Conservation (phyloP, 2,888 invertebrate species). For the Dione vanillae region DNA sequence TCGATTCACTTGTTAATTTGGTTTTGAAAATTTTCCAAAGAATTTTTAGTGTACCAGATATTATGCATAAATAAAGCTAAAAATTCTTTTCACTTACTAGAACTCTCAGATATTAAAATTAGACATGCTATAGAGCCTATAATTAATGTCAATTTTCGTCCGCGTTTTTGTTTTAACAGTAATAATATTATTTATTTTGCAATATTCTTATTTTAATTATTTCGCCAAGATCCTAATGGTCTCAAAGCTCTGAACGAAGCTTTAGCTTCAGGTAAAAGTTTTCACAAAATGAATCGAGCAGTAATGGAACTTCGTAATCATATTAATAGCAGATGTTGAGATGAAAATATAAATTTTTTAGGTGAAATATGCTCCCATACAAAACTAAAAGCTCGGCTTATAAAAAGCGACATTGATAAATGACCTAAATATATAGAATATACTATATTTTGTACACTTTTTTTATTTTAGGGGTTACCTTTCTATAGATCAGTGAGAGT, state of each 20-base stretch:
- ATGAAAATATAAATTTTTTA: conserved; percentile 12
- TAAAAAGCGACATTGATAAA: conserved; percentile 2
- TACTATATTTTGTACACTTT: not conserved
- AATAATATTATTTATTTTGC: not conserved
- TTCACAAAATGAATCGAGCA: conserved; percentile 6
- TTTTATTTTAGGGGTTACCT: not conserved
- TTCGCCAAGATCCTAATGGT: conserved; percentile 12
- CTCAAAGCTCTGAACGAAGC: conserved; percentile 7
- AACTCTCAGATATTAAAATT: too few relatives aligned
- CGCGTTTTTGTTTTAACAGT: too few relatives aligned
- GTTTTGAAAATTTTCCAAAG: too few relatives aligned
- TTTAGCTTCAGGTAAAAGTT: conserved; percentile 9
- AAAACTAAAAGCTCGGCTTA: conserved; percentile 16
- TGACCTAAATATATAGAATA: not conserved
- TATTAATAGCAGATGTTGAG: conserved; percentile 15
- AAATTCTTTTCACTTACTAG: too few relatives aligned
- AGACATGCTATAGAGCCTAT: too few relatives aligned
- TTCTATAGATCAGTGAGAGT: not conserved
- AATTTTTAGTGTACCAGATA: too few relatives aligned
- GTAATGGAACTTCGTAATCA: conserved; percentile 22
- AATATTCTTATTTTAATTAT: conserved; percentile 16
- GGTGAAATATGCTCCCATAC: not conserved
- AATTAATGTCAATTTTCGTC: too few relatives aligned
- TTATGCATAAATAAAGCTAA: too few relatives aligned
- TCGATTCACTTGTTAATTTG: too few relatives aligned